Conservation (phyloP, 2,113 vertebrate genomes). For the Erythrocercus mccallii region DNA sequence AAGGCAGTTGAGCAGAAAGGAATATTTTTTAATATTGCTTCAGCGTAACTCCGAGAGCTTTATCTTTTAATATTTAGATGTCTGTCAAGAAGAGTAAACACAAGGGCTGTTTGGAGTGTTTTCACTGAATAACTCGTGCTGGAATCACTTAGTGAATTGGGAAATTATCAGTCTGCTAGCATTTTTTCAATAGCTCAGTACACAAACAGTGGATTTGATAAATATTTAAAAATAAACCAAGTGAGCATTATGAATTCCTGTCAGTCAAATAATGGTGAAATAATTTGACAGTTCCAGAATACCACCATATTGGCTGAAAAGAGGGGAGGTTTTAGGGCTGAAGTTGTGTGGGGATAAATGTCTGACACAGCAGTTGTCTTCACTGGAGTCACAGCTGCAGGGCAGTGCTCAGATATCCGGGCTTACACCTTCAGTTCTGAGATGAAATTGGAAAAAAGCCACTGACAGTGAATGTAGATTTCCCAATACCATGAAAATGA, state of each 20-base stretch:
- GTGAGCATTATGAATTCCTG: neutral
- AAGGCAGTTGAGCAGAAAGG: neutral
- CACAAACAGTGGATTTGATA: neutral
- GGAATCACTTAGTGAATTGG: neutral
- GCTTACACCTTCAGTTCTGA: neutral
- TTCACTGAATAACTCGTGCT: neutral
- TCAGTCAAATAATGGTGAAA: neutral
- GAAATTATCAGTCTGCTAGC: neutral
- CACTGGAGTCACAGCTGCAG: neutral
- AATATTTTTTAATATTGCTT: neutral
- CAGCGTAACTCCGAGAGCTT: neutral
- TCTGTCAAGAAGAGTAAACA: neutral
- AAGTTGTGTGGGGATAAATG: neutral
- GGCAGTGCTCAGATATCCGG: neutral
- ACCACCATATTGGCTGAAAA: neutral
- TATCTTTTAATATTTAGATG: neutral
- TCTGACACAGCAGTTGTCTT: neutral
- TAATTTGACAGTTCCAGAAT: neutral
- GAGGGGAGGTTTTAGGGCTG: neutral
- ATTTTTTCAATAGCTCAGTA: neutral
- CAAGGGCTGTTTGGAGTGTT: neutral
- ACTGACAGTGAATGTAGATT: neutral
- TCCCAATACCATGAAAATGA: neutral
- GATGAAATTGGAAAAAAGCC: neutral
- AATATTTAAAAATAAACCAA: neutral